Evolutionary conservation across 2,113 vertebrate genomes (phyloP), one percentile per base, ranked within the genome.

Genomic region (Quiscalus mexicanus): DNA sequence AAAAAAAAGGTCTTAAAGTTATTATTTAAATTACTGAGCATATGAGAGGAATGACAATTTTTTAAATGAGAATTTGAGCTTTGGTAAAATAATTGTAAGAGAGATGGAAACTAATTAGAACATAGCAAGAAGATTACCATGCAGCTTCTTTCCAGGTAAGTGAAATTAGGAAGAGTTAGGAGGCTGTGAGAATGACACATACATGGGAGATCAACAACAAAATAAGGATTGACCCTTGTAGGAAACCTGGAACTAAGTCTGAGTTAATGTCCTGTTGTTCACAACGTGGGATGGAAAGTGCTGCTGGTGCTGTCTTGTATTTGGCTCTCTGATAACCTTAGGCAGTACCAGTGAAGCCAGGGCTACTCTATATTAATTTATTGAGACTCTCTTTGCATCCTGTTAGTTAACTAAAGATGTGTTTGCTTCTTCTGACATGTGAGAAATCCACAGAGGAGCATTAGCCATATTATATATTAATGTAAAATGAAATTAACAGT

Each of bases 381-480:
- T 10, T 59, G 33, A 67, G 63, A 31, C 15, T 45, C 35, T 82
- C 35, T 14, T 82, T 89, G 23, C 31, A 23, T 90, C 30, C 47
- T 89, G 5, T 63, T 83, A 42, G 50, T 74, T 87, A 81, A 75
- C 63, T 80, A 88, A 92, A 44, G 41, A 47, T n/a, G 35, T 80
- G 79, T 95, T 93, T 96, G 16, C 75, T 60, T 9, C 71, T 84
- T 90, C 80, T 89, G 79, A 78, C 78, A 22, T 77, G 33, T 89
- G 25, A 87, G 59, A 95, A 96, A 91, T 91, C 94, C 94, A 92
- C 60, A 84, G 96, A 96, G 95, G 81, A 95, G 31, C 76, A 91
- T 97, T 96, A 95, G 64, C n/a, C 73, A 41, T 84, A 68, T 95
- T 94, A 96, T 84, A 55, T 95, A 92, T 94, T 95, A 96, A 96